Percentiles rank a stretch among this genome's conserved stretches.
phyloP scores from a whole-genome alignment of 1,140 invertebrate genomes.

The Megalonaias nervosa region DNA sequence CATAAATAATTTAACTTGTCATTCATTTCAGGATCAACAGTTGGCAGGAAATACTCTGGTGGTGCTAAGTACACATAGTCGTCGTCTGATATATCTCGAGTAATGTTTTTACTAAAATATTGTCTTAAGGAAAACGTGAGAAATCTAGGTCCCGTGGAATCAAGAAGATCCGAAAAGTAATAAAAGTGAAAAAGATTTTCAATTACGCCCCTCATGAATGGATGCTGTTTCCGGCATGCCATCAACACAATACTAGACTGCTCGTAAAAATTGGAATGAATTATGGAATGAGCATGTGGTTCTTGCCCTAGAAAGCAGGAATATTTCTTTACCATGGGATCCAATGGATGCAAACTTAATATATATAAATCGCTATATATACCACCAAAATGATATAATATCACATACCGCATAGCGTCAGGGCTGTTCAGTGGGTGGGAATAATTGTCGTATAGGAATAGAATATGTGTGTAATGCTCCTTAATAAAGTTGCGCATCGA shows the following conservation, averaged over 20 bases:
- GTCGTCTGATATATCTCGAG: no score
- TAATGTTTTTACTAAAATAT: no score
- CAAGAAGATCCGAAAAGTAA: no score
- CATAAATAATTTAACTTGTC: no score
- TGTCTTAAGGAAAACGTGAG: no score
- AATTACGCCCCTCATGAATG: slow-evolving; percentile 51
- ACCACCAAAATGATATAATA: slow-evolving; percentile 58
- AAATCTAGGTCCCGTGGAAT: no score
- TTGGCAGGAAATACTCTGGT: no score
- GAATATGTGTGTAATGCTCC: slow-evolving; percentile 43
- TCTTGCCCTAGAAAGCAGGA: slow-evolving; percentile 56
- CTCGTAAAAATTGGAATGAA: slow-evolving; percentile 43
- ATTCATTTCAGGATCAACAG: no score
- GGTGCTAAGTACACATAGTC: no score
- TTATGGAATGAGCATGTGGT: slow-evolving; percentile 52
- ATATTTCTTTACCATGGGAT: slow-evolving; percentile 41
- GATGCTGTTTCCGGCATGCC: slow-evolving; percentile 46
- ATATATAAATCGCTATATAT: slow-evolving; percentile 59
- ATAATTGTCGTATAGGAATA: slow-evolving; percentile 49
- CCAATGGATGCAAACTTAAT: slow-evolving; percentile 45
- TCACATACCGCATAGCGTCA: slow-evolving; percentile 54
- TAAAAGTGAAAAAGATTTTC: slow-evolving; percentile 23
- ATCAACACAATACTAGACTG: slow-evolving; percentile 56
- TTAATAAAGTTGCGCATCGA: slow-evolving; percentile 42
- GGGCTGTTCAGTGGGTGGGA: slow-evolving; percentile 44